A percentile compares a stretch with the other conserved stretches of the same genome.
phyloP scores from a whole-genome alignment of 1,140 invertebrate genomes.

The Tetragnatha versicolor region DNA sequence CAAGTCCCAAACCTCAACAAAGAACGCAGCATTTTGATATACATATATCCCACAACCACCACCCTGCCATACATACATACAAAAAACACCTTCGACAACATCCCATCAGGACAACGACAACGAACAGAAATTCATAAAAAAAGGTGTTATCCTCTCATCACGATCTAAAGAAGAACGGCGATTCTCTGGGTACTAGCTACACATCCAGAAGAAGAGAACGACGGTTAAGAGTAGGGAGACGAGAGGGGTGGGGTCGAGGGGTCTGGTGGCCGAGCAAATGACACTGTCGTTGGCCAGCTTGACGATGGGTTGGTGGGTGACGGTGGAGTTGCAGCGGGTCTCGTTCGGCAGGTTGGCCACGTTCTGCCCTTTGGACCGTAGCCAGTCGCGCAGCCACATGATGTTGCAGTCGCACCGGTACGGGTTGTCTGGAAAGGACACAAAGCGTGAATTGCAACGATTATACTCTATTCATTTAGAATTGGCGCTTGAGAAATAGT shows the following conservation, averaged over 20 bases:
- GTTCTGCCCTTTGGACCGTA: conserved; percentile 63
- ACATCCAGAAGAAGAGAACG: conserved; percentile 24
- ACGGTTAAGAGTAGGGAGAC: background rate
- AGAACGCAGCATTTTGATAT: no score
- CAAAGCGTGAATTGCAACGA: no score
- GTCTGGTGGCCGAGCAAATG: background rate
- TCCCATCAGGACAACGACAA: no score
- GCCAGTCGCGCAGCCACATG: conserved; percentile 77
- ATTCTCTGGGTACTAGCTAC: conserved; percentile 15
- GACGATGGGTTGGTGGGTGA: conserved; percentile 37
- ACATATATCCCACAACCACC: no score
- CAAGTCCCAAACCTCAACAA: no score
- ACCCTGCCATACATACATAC: no score
- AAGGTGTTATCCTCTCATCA: no score
- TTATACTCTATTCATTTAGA: no score
- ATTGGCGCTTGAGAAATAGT: no score
- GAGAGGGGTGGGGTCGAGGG: background rate
- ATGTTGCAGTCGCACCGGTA: conserved; percentile 88
- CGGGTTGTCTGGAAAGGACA: conserved; percentile 70
- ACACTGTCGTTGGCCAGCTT: conserved; percentile 34
- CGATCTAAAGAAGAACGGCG: no score
- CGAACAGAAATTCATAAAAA: no score
- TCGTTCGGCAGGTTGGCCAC: conserved; percentile 45
- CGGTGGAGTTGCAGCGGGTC: conserved; percentile 30
- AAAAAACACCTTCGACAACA: no score